Conservation (phyloP, 2,888 invertebrate species). For the Acrobasis repandana region DNA sequence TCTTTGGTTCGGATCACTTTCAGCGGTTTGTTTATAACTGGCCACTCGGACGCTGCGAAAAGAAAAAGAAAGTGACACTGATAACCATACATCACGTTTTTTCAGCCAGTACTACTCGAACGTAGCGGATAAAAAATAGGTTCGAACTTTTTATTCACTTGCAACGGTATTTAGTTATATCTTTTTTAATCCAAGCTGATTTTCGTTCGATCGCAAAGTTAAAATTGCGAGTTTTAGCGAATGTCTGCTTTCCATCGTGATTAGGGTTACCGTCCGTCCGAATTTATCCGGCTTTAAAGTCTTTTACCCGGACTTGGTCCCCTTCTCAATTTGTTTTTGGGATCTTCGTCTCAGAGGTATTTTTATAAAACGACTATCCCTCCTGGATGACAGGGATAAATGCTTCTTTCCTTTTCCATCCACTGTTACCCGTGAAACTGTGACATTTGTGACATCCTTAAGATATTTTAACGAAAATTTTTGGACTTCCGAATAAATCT, state of each 20-base stretch:
- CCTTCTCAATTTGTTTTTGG: neutral
- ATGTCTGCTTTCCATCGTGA: neutral
- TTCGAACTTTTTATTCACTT: too few species aligned
- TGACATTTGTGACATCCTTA: neutral
- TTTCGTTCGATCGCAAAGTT: neutral
- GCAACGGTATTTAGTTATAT: too few species aligned
- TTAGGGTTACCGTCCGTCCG: constrained; percentile 1
- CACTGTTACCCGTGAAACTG: neutral
- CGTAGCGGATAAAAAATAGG: too few species aligned
- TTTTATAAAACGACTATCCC: neutral
- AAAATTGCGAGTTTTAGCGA: neutral
- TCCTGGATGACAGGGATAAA: neutral
- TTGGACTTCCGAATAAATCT: neutral
- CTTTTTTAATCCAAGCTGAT: too few species aligned
- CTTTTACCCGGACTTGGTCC: neutral
- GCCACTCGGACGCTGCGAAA: constrained; percentile 91
- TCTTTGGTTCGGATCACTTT: constrained; percentile 95
- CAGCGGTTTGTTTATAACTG: constrained; percentile 92
- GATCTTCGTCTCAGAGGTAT: constrained; percentile 2
- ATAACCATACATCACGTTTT: neutral
- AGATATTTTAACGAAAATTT: too few species aligned
- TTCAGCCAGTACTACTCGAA: neutral
- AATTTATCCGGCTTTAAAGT: neutral
- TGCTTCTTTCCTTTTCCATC: neutral
- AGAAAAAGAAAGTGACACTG: constrained; percentile 30